Base-by-base conservation (phyloP, 2,797 vertebrate genomes). In the Microctenopoma steveboyesi region DNA sequence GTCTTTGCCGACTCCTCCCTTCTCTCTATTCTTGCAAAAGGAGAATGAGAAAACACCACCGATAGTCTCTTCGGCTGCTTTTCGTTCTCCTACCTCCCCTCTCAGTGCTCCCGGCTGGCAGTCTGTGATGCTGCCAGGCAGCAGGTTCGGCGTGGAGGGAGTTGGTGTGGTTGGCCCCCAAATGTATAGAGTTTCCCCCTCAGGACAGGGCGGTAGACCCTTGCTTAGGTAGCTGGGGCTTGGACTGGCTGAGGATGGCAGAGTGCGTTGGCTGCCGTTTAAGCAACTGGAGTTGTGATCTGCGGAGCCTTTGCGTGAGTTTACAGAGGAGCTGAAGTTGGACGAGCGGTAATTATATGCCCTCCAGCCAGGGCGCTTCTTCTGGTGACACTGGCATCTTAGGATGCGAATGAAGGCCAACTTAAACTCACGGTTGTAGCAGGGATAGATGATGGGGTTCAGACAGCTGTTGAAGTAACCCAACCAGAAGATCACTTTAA, bases 391-490 rank as follows among this genome's bases (percentile, higher is more conserved):
- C 84, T 96, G 97, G 78, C 97, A 98, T 27, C 90, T 90, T 5
- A 99, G 93, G 89, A 98, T 96, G 72, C 95, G 97, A 73, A 98
- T 93, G 86, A 99, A 99, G 87, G 97, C 97, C 82, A 96, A 90
- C 92, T 98, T 99, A 91, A 99, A 99, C 92, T 99, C 97, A 5
- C 97, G 96, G 92, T 96, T 99, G 90, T 97, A 97, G 91, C 96
- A 98, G 49, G 97, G 97, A 88, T 99, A 99, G 91, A 99, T 98
- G 92, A 99, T 96, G 77, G 97, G 97, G 88, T 99, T 99, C 86
- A 99, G 90, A 90, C 97, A 99, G 92, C 97, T 98, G 94, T 99
- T 99, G 91, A 98, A 99, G 90, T 99, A 99, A 67, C 97, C 97
- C 54, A 99, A 93, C 97, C 97, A 99, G 93, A 99, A 99, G 85